These are phyloP conservation scores for Drosophila mercatorum DNA, from an alignment of 2,888 invertebrate genomes.

Conservation along the genomic window DNA sequence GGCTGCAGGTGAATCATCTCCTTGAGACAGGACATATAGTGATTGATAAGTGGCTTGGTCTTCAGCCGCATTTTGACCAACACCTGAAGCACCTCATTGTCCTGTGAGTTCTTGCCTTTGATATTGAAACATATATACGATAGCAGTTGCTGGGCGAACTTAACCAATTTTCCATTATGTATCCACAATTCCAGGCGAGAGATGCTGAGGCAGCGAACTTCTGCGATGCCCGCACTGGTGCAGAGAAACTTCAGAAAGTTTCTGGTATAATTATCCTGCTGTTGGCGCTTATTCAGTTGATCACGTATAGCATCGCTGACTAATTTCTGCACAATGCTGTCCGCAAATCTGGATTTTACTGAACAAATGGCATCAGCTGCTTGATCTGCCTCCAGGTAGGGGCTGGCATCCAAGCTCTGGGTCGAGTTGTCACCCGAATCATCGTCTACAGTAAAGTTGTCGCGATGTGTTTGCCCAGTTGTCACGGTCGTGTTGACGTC, in stretches of 20 bases:
- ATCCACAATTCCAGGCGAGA: constrained; percentile 95
- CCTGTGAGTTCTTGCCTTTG: constrained; percentile 88
- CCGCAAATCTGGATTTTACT: constrained; percentile 86
- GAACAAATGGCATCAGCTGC: constrained; percentile 85
- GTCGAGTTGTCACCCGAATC: constrained; percentile 85
- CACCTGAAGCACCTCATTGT: constrained; percentile 92
- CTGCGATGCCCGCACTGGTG: constrained; percentile 93
- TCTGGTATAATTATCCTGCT: constrained; percentile 93
- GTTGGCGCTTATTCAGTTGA: constrained; percentile 92
- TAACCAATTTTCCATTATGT: constrained; percentile 97
- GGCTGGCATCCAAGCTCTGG: constrained; percentile 84
- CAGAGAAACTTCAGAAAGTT: constrained; percentile 94
- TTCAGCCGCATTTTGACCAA: constrained; percentile 96
- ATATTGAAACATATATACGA: constrained; percentile 96
- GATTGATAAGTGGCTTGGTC: constrained; percentile 95
- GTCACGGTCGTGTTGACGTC: constrained; percentile 68
- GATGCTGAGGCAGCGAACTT: constrained; percentile 86
- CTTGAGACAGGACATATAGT: constrained; percentile 94
- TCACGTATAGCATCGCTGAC: constrained; percentile 95
- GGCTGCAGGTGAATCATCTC: constrained; percentile 94
- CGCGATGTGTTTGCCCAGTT: constrained; percentile 53
- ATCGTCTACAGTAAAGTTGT: constrained; percentile 84
- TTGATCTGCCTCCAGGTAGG: constrained; percentile 81
- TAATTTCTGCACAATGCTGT: constrained; percentile 87
- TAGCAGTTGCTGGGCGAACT: constrained; percentile 95